Percentiles rank a stretch among this genome's conserved stretches.
Conservation (phyloP, 2,113 vertebrate genomes). For the Phasianus colchicus region DNA sequence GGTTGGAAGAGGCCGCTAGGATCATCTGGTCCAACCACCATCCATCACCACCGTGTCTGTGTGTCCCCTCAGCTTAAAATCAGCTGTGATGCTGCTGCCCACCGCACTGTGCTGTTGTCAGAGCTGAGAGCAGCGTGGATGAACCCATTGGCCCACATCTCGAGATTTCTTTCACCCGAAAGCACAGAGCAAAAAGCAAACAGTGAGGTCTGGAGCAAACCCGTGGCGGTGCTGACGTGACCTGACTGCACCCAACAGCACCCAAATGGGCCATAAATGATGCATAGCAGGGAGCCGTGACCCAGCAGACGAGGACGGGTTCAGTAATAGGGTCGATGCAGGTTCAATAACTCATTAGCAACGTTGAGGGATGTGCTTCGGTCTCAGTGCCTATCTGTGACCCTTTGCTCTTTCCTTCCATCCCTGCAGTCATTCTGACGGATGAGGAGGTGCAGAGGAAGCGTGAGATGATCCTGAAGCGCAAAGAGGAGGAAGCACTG, state of each 20-base stretch:
- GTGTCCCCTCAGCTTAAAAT: fast-evolving
- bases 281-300: neutral
- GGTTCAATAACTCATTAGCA: neutral
- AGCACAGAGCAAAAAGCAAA: neutral
- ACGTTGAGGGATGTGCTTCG: neutral
- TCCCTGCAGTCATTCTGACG: slow-evolving; percentile 90
- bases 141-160: neutral
- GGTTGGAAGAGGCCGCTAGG: no score
- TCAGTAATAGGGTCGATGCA: fast-evolving
- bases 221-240: fast-evolving
- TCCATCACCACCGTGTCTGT: no score
- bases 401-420: neutral
- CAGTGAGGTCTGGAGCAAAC: neutral
- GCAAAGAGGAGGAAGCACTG: slow-evolving; percentile 92
- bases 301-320: fast-evolving
- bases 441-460: slow-evolving; percentile 98
- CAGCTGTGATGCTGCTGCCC: neutral
- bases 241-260: neutral
- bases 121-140: fast-evolving
- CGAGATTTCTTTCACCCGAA: neutral
- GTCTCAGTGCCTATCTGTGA: neutral
- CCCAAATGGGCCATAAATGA: neutral
- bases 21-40: no score
- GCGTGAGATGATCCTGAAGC: slow-evolving; percentile 92
- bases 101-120: neutral